Base-by-base conservation (phyloP, 2,113 vertebrate species). In the Speoplatyrhinus poulsoni region DNA sequence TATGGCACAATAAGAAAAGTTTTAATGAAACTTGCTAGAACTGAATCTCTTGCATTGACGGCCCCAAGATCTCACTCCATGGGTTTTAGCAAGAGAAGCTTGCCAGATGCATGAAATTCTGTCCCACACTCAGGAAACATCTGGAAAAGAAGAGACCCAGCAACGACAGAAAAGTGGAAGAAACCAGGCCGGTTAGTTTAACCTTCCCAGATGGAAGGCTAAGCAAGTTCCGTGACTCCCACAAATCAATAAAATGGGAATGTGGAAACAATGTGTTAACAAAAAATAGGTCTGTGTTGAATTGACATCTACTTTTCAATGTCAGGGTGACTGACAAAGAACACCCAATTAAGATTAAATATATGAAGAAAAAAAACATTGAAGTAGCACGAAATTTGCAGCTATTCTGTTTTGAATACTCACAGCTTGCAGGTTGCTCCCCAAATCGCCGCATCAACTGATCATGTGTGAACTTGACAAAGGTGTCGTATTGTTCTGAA, bases 381-480 rank as follows among this genome's bases (percentile, higher is more conserved):
- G 2, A 41, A 5, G 6, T 8, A 41, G 36, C 4, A 41, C 36
- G 7, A 1, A 41, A 41, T 41, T 41, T 41, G 36, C 7, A 8
- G 36, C 7, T 41, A 41, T 5, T 41, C 26, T 66, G 57, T 48
- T 1, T 10, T 62, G 15, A 54, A 89, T 89, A 97, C 98, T 96
- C 88, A 99, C 97, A 99, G 92, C 98, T 99, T 77, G 98, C 96
- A 85, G 98, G 97, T 92, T 98, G 98, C 93, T 99, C 98, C 84
- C 97, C 98, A 75, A 98, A 99, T 92, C 97, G 92, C 91, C 96
- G 96, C 97, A 99, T 98, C 89, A 99, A 91, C 54, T 99, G 98
- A 86, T 99, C 98, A 75, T 99, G 98, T 76, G 98, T 99, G 92
- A 99, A 99, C 93, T 99, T 99, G 93, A 99, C 97, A 93, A 99